phyloP scores from a whole-genome alignment of 2,113 vertebrate genomes.

The Neogale vison region DNA sequence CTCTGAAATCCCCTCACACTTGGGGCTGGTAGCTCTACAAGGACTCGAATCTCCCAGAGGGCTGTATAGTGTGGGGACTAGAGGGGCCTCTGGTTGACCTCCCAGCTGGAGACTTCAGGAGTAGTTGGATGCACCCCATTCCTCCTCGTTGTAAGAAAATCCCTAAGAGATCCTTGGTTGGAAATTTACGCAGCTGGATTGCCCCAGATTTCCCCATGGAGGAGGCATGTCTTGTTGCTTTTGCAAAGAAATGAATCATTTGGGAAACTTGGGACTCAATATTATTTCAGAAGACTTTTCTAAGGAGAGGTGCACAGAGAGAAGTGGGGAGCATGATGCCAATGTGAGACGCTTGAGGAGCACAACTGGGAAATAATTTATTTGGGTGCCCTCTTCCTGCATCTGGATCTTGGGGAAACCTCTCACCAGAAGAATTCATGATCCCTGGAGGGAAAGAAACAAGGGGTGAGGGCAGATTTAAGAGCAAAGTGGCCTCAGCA shows the following conservation, averaged over 20 bases:
- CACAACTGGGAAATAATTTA: neutral
- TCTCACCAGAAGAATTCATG: neutral
- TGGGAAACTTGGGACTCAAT: slow-evolving; percentile 19
- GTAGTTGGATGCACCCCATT: neutral
- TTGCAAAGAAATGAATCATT: slow-evolving; percentile 43
- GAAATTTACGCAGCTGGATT: slow-evolving; percentile 36
- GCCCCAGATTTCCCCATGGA: slow-evolving; percentile 46
- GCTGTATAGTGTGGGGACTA: neutral
- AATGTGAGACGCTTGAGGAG: neutral
- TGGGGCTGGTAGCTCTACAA: neutral
- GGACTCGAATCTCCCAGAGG: neutral
- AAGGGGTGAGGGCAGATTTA: neutral
- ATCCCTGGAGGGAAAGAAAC: neutral
- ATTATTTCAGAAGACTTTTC: neutral
- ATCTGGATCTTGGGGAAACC: neutral
- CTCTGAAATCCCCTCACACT: neutral
- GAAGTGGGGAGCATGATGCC: neutral
- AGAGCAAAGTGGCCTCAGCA: too few relatives aligned
- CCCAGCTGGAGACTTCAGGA: neutral
- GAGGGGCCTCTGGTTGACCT: neutral
- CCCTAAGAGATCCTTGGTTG: neutral
- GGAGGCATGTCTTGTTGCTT: slow-evolving; percentile 1
- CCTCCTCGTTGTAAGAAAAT: slow-evolving; percentile 40
- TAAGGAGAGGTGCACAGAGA: neutral
- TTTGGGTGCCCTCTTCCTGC: neutral